These are phyloP conservation scores for Brachypalpus laphriformis DNA, from an alignment of 2,888 invertebrate genomes.

Conservation along the genomic window DNA sequence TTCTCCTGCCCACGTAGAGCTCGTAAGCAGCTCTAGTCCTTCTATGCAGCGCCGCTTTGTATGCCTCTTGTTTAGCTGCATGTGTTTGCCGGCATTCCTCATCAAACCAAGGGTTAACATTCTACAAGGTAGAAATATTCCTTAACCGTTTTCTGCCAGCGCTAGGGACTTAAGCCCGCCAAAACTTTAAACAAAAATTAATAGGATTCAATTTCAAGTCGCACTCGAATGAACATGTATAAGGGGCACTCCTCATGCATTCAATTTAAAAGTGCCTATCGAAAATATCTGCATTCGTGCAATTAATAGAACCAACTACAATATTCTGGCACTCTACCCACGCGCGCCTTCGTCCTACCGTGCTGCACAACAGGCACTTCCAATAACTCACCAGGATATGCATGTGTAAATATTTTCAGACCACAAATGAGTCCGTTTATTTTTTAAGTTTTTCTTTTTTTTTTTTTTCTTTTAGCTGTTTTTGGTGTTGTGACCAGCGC, in stretches of 20 bases:
- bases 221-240: neutral
- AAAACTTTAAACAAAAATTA: neutral
- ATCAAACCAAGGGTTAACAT: too few relatives aligned
- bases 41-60: too few relatives aligned
- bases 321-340: constrained; percentile 17
- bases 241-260: constrained; percentile 15
- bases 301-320: constrained; percentile 71
- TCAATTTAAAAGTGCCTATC: constrained; percentile 62
- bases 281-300: constrained; percentile 67
- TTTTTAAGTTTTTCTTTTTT: constrained; percentile 3
- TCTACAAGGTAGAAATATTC: too few relatives aligned
- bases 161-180: too few relatives aligned
- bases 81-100: too few relatives aligned
- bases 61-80: too few relatives aligned
- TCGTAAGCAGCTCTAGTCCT: too few relatives aligned
- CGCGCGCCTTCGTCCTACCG: constrained; percentile 35
- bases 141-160: too few relatives aligned
- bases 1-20: too few relatives aligned
- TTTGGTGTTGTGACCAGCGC: constrained; percentile 34
- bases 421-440: constrained; percentile 70
- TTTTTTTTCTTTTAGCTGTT: constrained; percentile 20
- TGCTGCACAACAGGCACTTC: constrained; percentile 69
- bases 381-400: constrained; percentile 72
- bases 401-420: constrained; percentile 73
- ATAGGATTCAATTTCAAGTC: neutral